phyloP scores from a whole-genome alignment of 2,797 vertebrate species.

The Eulemur coronatus region DNA sequence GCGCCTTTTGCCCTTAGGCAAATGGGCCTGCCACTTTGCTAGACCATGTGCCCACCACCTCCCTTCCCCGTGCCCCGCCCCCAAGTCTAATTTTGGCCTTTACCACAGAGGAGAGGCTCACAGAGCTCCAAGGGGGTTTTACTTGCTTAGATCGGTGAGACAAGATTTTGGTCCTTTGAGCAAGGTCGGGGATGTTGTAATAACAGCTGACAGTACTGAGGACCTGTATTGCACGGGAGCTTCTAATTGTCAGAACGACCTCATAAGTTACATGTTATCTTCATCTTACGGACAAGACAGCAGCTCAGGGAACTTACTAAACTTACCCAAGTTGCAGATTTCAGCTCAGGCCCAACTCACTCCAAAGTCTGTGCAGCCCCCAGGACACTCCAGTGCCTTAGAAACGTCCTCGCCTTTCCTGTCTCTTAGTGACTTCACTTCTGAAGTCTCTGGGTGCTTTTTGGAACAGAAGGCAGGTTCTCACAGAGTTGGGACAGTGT shows the following conservation, averaged over 20 bases:
- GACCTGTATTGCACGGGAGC: fast-evolving
- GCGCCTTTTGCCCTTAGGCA: constrained; percentile 9
- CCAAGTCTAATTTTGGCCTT: neutral
- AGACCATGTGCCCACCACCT: neutral
- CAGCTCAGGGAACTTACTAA: neutral
- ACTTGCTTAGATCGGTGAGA: neutral
- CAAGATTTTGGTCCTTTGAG: neutral
- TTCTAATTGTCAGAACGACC: neutral
- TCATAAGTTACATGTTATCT: too few species aligned
- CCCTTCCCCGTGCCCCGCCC: neutral
- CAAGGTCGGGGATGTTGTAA: neutral
- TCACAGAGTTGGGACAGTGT: neutral
- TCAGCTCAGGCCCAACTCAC: neutral
- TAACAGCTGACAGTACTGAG: neutral
- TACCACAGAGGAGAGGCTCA: neutral
- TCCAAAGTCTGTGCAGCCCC: neutral
- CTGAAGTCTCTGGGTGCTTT: neutral
- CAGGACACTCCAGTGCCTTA: fast-evolving
- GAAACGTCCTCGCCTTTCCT: neutral
- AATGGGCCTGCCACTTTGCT: neutral
- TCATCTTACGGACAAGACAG: neutral
- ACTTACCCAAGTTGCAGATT: neutral
- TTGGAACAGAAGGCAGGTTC: neutral
- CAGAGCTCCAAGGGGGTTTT: neutral
- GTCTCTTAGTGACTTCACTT: neutral